These are phyloP conservation scores for Margaritifera margaritifera DNA, from an alignment of 2,888 invertebrate genomes.

Conservation along the genomic window DNA sequence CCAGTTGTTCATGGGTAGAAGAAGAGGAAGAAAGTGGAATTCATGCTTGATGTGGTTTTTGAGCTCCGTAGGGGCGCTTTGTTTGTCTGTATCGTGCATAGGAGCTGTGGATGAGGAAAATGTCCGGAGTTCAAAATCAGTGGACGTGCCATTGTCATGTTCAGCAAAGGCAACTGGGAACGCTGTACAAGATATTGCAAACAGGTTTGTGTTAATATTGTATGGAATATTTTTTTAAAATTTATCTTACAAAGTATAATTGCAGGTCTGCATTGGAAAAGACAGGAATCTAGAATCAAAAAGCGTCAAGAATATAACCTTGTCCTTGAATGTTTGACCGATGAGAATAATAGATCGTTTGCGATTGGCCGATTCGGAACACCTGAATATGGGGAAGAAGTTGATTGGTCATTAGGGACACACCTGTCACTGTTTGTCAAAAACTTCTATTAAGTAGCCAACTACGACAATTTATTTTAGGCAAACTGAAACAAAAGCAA, in stretches of 20 bases:
- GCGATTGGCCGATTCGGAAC: background rate
- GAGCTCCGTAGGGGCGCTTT: constrained; percentile 48
- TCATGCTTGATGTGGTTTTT: constrained; percentile 48
- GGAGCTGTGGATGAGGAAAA: constrained; percentile 25
- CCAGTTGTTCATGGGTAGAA: constrained; percentile 29
- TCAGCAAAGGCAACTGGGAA: too few relatives aligned
- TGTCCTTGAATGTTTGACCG: constrained; percentile 2
- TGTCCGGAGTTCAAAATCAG: background rate
- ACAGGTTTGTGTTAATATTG: too few relatives aligned
- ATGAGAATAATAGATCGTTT: background rate
- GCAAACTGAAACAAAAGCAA: background rate
- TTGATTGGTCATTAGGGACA: constrained; percentile 9
- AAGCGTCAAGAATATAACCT: constrained; percentile 1
- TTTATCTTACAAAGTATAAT: background rate
- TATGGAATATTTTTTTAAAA: too few relatives aligned
- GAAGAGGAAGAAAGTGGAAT: constrained; percentile 44
- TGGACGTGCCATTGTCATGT: too few relatives aligned
- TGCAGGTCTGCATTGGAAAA: background rate
- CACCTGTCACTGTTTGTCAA: constrained; percentile 9
- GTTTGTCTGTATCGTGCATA: constrained; percentile 37
- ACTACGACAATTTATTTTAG: background rate
- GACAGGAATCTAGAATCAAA: background rate
- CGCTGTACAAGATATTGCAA: too few relatives aligned
- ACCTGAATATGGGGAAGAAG: background rate
- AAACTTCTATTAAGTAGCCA: too few relatives aligned